Base-by-base conservation (phyloP, 1,140 invertebrate genomes). In the Zaprionus tsacasi region DNA sequence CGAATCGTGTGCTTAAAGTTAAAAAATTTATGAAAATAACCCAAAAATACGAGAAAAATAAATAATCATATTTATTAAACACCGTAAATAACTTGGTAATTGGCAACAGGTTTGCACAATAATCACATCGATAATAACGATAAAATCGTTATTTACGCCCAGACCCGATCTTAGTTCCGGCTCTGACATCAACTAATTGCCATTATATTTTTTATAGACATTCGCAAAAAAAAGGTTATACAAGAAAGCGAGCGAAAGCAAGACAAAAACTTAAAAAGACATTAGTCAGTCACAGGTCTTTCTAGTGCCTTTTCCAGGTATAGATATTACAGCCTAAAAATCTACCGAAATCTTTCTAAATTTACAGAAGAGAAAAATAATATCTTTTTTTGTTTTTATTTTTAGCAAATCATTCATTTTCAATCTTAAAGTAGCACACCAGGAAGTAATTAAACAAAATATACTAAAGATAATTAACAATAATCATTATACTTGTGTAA, bases 131-230 rank as follows among this genome's bases (percentile, higher is more conserved):
- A 45, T 57, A 54, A 70, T 40, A 70, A 56, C 36, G 38, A 64
- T 68, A 68, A 65, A 68, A 70, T 69, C 69, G 48, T 71, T 76
- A 69, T 77, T 82, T 68, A 52, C 72, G 52, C 45, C 54, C 48
- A 36, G 36, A 71, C 36, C 65, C 38, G 69, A 54, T 66, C 79
- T 78, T 78, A 87, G 85, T 87, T 87, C 85, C 83, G 83, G 83
- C 83, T 88, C 66, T 78, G 77, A 83, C 67, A 68, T 66, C 61
- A 78, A 52, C 61, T 61, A 66, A 82, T 27, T 70, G 61, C 52
- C 50, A 58, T 58, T 8, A 48, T 27, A 59, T 50, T 54, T 73
- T 67, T 25, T 60, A 56, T 17, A 63, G 48, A 57, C 50, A 65
- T 56, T 54, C 40, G 25, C n/a, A 66, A 58, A 58, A 58, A 58